Evolutionary conservation across 2,888 invertebrate species (phyloP).

Genomic region (Troglohyphantes excavatus): DNA sequence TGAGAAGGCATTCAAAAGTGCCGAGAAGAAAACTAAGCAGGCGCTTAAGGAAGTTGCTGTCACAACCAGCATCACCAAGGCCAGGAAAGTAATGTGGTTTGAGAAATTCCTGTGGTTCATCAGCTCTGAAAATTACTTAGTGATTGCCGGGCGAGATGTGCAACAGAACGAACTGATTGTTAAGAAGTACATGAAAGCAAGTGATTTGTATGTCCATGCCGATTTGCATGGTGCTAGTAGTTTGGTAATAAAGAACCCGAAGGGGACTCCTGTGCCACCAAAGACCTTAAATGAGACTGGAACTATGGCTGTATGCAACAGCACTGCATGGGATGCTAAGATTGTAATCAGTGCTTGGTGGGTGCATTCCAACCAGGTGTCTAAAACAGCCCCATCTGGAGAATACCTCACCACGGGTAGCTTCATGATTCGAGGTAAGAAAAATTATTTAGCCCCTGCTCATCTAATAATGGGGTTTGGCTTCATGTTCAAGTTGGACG

Average conservation of each 20-base stretch:
- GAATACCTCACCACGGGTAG: conserved; percentile 98
- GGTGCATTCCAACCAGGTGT: conserved; percentile 97
- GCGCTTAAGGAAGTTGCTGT: conserved; percentile 95
- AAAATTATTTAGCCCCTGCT: conserved; percentile 96
- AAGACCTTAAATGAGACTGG: conserved; percentile 98
- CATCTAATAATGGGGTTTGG: conserved; percentile 96
- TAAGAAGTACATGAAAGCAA: conserved; percentile 92
- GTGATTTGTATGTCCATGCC: conserved; percentile 98
- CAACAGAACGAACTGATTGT: conserved; percentile 99
- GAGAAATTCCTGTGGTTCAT: conserved; percentile 99
- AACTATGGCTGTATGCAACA: conserved; percentile 97
- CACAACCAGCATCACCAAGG: conserved; percentile 95
- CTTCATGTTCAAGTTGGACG: conserved; percentile 95
- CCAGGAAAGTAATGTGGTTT: conserved; percentile 98
- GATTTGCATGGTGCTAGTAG: conserved; percentile 96
- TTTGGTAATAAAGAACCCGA: conserved; percentile 93
- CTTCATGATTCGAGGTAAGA: conserved; percentile 98
- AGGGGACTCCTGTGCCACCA: conserved; percentile 90
- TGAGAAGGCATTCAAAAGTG: conserved; percentile 96
- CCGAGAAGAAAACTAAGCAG: conserved; percentile 96
- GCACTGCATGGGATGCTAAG: conserved; percentile 99
- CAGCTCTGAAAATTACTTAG: conserved; percentile 92
- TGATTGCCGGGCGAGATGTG: conserved; percentile 97
- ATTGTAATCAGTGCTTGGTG: conserved; percentile 98
- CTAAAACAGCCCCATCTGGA: conserved; percentile 98